Conservation (phyloP, 2,888 invertebrate genomes). For the Noctua comes region DNA sequence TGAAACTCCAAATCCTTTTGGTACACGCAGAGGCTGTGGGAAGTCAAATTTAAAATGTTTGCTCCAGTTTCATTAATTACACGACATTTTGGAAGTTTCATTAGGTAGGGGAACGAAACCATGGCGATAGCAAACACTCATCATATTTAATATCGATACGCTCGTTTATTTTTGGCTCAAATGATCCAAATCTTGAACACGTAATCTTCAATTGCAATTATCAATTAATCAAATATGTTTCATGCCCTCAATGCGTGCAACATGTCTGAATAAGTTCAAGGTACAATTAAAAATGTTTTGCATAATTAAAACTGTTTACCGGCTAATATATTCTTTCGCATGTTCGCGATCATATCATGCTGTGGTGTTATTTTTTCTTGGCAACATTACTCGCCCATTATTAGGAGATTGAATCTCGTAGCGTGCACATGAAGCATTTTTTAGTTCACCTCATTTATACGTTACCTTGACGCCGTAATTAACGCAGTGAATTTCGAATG, state of each 20-base stretch:
- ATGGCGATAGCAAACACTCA: slow-evolving; percentile 19
- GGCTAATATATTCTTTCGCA: slow-evolving; percentile 83
- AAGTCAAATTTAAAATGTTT: slow-evolving; percentile 57
- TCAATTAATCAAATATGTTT: slow-evolving; percentile 60
- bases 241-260: slow-evolving; percentile 65
- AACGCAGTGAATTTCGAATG: slow-evolving; percentile 76
- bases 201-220: slow-evolving; percentile 47
- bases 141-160: slow-evolving; percentile 13
- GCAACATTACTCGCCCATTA: slow-evolving; percentile 81
- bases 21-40: slow-evolving; percentile 57
- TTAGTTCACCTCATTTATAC: slow-evolving; percentile 78
- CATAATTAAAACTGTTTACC: slow-evolving; percentile 83
- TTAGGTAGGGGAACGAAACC: slow-evolving; percentile 19
- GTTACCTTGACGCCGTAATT: slow-evolving; percentile 82
- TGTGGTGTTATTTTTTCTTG: slow-evolving; percentile 77
- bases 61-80: slow-evolving; percentile 52
- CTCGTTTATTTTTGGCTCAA: slow-evolving; percentile 16
- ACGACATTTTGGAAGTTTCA: slow-evolving; percentile 44
- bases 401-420: slow-evolving; percentile 84
- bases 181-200: slow-evolving; percentile 35
- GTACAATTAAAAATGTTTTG: slow-evolving; percentile 79
- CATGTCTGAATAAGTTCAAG: slow-evolving; percentile 82
- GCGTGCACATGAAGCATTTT: slow-evolving; percentile 85
- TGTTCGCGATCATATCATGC: slow-evolving; percentile 82
- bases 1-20: slow-evolving; percentile 66